A percentile compares a stretch with the other conserved stretches of the same genome.
Conservation (phyloP, 2,113 vertebrate species). For the Mobula hypostoma region DNA sequence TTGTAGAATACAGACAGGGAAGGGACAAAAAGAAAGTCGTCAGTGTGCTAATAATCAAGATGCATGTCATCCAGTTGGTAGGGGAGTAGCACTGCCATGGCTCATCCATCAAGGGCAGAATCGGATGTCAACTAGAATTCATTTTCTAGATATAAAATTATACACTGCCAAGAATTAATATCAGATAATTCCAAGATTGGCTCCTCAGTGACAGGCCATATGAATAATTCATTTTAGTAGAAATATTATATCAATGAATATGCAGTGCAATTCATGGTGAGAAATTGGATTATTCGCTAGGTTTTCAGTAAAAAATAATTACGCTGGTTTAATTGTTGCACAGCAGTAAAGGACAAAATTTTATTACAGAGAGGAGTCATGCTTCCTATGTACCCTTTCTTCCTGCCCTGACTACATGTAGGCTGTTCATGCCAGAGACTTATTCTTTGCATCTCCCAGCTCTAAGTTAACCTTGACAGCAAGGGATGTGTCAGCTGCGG, state of each 20-base stretch:
- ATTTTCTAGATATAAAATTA: neutral
- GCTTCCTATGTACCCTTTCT: neutral
- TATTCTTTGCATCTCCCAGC: too few species aligned
- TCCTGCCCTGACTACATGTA: too few species aligned
- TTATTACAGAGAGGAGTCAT: neutral
- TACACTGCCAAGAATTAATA: neutral
- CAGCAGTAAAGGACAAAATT: neutral
- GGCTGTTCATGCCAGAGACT: too few species aligned
- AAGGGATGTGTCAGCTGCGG: too few species aligned
- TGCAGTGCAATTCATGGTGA: neutral
- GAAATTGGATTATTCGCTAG: neutral
- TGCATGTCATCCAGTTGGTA: neutral
- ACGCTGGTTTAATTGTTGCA: neutral
- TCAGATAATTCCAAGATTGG: conserved; percentile 5
- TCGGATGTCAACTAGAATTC: neutral
- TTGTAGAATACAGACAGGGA: neutral
- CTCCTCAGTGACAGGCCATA: neutral
- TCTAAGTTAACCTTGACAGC: too few species aligned
- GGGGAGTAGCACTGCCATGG: neutral
- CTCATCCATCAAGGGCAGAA: neutral
- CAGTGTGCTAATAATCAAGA: neutral
- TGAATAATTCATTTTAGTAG: neutral
- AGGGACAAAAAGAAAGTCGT: neutral
- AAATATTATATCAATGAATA: neutral
- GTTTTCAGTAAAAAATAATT: neutral